Conservation (phyloP, 2,888 invertebrate genomes). For the Brachyopa scutellaris region DNA sequence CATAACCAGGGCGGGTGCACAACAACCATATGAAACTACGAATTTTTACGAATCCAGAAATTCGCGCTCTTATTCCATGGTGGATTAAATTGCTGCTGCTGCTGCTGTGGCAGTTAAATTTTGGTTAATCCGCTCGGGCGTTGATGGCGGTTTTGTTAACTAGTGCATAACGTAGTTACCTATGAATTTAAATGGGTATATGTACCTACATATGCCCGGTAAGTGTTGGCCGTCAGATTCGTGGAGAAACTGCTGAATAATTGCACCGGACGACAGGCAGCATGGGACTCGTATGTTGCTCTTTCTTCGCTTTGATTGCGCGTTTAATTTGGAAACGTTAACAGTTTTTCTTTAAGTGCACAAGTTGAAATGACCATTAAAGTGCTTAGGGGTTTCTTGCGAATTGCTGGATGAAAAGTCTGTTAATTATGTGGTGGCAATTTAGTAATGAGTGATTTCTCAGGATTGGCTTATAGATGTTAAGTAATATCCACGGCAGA, state of each 20-base stretch:
- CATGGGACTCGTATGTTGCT: constrained; percentile 20
- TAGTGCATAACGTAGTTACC: constrained; percentile 69
- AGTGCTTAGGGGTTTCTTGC: not conserved
- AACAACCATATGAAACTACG: constrained; percentile 21
- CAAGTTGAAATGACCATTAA: not conserved
- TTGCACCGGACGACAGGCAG: constrained; percentile 18
- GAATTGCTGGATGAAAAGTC: not conserved
- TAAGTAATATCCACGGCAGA: too few species aligned
- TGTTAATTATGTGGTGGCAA: not conserved
- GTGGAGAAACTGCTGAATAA: constrained; percentile 36
- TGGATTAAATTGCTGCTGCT: constrained; percentile 4
- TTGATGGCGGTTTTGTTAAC: constrained; percentile 60
- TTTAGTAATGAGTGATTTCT: too few species aligned
- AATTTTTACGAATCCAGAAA: constrained; percentile 35
- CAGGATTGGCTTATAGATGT: too few species aligned
- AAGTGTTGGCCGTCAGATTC: constrained; percentile 19
- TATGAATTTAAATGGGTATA: too few species aligned
- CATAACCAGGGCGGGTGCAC: constrained; percentile 40
- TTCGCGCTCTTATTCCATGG: constrained; percentile 19
- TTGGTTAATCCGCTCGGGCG: constrained; percentile 48
- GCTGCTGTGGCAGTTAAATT: constrained; percentile 27
- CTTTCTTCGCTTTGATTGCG: constrained; percentile 9
- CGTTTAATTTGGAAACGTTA: constrained; percentile 7
- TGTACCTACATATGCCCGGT: not conserved
- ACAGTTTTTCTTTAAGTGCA: not conserved